phyloP scores from a whole-genome alignment of 2,888 invertebrate genomes.

The Lepidocyrtoides sp. region DNA sequence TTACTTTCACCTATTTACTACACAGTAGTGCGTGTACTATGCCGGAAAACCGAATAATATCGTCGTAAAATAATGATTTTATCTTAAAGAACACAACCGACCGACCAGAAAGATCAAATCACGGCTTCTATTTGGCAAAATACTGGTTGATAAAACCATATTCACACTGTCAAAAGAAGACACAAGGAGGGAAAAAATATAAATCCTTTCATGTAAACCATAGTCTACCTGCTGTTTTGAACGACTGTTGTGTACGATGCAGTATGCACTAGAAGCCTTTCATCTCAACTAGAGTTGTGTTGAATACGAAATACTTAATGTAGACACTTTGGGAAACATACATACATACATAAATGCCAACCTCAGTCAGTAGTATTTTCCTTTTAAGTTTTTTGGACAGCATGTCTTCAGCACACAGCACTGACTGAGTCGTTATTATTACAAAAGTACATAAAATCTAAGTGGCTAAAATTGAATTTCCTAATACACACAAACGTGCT shows the following conservation, averaged over 20 bases:
- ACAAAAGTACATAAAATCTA: conserved; percentile 51
- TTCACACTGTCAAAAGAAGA: conserved; percentile 19
- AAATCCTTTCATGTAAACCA: not conserved
- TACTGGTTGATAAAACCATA: not conserved
- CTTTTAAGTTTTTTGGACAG: not conserved
- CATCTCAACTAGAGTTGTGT: not conserved
- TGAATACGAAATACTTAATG: not conserved
- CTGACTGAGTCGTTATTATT: conserved; percentile 14
- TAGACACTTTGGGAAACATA: too few species aligned
- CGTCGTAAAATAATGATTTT: not conserved
- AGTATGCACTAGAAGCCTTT: not conserved
- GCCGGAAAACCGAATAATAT: not conserved
- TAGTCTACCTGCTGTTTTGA: not conserved
- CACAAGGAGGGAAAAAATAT: not conserved
- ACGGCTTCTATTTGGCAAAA: not conserved
- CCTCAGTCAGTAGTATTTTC: not conserved
- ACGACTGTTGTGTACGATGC: not conserved
- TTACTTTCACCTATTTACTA: too few species aligned
- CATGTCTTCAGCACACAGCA: not conserved
- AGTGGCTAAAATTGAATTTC: conserved; percentile 50
- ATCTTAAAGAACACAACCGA: not conserved
- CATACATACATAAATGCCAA: not conserved
- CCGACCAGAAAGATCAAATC: not conserved
- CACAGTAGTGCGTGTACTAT: too few species aligned
- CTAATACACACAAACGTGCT: conserved; percentile 8